Percentiles rank a stretch among this genome's conserved stretches.
Evolutionary conservation across 2,888 invertebrate species (phyloP).

Genomic region (Parelbella ahira): DNA sequence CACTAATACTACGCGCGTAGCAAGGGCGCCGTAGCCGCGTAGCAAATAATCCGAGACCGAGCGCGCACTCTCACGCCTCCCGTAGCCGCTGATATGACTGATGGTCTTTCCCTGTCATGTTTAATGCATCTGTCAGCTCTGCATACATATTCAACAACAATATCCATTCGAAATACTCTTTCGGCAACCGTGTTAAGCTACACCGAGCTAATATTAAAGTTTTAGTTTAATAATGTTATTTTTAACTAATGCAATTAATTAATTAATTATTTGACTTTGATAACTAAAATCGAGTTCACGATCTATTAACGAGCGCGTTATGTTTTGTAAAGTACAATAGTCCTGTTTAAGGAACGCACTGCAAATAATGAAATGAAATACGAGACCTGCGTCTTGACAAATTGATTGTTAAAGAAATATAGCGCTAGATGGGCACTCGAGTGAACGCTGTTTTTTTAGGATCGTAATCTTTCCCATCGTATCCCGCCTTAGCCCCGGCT

Average conservation of each 20-base stretch:
- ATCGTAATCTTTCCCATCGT: slow-evolving; percentile 75
- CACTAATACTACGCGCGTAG: slow-evolving; percentile 59
- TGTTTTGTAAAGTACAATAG: no score
- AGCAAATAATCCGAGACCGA: slow-evolving; percentile 70
- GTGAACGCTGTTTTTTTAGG: slow-evolving; percentile 78
- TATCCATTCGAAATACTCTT: no score
- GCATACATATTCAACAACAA: slow-evolving; percentile 46
- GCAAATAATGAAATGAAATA: no score
- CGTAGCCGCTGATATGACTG: slow-evolving; percentile 57
- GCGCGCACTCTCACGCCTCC: slow-evolving; percentile 67
- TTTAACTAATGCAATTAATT: no score
- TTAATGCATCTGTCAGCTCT: slow-evolving; percentile 64
- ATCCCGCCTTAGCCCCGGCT: slow-evolving; percentile 67
- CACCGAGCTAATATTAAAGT: no score
- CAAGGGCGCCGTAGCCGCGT: slow-evolving; percentile 62
- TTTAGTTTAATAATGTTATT: no score
- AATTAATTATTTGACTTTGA: no score
- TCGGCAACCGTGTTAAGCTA: no score
- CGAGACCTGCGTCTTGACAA: no score
- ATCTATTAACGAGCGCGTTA: no score
- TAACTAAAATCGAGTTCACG: no score
- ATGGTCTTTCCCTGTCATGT: slow-evolving; percentile 69
- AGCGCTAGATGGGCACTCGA: slow-evolving; percentile 50
- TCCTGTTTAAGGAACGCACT: no score
- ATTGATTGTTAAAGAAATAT: slow-evolving; percentile 19